Evolutionary conservation across 1,140 invertebrate species (phyloP).

Genomic region (Cotesia vestalis): DNA sequence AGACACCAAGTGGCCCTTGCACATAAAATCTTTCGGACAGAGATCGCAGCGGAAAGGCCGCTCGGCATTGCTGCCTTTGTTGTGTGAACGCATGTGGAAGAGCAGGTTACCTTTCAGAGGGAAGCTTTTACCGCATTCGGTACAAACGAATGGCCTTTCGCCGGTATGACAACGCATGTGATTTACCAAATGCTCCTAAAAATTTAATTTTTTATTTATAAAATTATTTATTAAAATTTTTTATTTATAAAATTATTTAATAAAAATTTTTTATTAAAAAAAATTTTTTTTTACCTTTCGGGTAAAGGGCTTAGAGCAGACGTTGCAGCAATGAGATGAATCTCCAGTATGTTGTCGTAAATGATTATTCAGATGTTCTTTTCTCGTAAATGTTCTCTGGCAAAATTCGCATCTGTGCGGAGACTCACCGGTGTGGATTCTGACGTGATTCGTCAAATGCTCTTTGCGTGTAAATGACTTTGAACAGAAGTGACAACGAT

Average conservation of each 20-base stretch:
- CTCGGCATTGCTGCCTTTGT: conserved; percentile 83
- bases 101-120: conserved; percentile 89
- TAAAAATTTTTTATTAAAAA: conserved; percentile 1
- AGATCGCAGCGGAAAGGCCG: conserved; percentile 94
- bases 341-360: conserved; percentile 90
- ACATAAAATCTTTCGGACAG: conserved; percentile 96
- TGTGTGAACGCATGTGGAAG: conserved; percentile 95
- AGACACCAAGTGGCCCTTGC: conserved; percentile 92
- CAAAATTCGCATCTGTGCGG: conserved; percentile 85
- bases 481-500: conserved; percentile 82
- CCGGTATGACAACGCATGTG: conserved; percentile 89
- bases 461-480: conserved; percentile 88
- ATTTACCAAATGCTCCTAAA: conserved; percentile 75
- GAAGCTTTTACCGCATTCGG: conserved; percentile 86
- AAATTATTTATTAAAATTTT: background rate
- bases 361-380: conserved; percentile 84
- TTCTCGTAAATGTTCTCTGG: conserved; percentile 82
- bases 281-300: conserved; percentile 71
- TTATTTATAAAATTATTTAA: background rate
- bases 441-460: conserved; percentile 80
- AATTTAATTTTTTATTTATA: conserved; percentile 15
- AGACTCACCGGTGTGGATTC: conserved; percentile 78
- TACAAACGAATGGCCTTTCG: conserved; percentile 82
- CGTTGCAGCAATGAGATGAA: conserved; percentile 84
- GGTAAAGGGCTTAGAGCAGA: conserved; percentile 87